phyloP scores from a whole-genome alignment of 2,113 vertebrate genomes.

The Nanger granti region DNA sequence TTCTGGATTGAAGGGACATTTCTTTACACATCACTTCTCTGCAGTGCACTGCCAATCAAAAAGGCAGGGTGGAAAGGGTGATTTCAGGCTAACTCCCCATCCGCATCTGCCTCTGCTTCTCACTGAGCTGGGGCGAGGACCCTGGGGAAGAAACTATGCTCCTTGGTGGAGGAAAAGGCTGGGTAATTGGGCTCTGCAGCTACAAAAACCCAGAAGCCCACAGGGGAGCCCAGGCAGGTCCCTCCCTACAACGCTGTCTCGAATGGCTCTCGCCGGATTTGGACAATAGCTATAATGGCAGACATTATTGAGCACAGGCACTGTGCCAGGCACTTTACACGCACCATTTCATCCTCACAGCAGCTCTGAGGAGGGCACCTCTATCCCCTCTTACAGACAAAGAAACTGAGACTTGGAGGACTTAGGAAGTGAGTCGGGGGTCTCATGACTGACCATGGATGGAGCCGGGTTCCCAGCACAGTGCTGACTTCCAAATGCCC shows the following conservation, averaged over 20 bases:
- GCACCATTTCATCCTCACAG: slow-evolving; percentile 48
- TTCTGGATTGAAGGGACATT: not conserved
- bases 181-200: slow-evolving; percentile 49
- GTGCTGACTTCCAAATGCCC: fast-evolving
- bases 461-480: not conserved
- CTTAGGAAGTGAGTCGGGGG: not conserved
- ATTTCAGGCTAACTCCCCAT: not conserved
- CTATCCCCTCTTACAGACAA: slow-evolving; percentile 43
- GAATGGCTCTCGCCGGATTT: not conserved
- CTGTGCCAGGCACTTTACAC: slow-evolving; percentile 49
- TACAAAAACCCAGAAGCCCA: slow-evolving; percentile 24
- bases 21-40: slow-evolving; percentile 5
- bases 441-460: not conserved
- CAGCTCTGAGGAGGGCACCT: slow-evolving; percentile 12
- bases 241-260: not conserved
- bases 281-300: slow-evolving; percentile 26
- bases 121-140: not conserved
- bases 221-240: not conserved
- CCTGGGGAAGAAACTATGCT: not conserved
- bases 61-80: not conserved
- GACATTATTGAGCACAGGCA: not conserved
- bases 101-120: not conserved
- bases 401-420: slow-evolving; percentile 52
- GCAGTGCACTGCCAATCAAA: not conserved
- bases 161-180: not conserved